Percentiles rank a stretch among this genome's conserved stretches.
Conservation (phyloP, 2,797 vertebrate species). For the Poliocrania exsul region DNA sequence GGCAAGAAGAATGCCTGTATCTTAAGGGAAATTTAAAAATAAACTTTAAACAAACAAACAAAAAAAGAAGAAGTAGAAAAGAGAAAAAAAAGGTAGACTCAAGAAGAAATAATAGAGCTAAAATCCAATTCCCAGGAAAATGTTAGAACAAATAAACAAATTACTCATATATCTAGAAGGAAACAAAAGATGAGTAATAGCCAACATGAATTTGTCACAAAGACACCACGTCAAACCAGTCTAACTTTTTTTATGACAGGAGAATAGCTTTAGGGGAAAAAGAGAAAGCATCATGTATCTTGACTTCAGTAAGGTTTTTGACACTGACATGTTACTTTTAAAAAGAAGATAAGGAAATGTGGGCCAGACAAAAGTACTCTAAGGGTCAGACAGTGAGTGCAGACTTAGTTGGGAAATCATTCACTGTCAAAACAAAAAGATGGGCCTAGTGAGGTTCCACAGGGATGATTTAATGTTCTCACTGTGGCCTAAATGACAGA, state of each 20-base stretch:
- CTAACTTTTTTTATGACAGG: not conserved
- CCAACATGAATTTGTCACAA: not conserved
- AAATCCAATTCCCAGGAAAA: not conserved
- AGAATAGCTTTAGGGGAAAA: constrained; percentile 7
- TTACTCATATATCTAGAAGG: not conserved
- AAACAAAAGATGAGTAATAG: not conserved
- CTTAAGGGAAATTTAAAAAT: not conserved
- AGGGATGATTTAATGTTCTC: not conserved
- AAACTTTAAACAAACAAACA: too few species aligned
- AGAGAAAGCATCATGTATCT: not conserved
- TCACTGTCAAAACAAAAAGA: constrained; percentile 8
- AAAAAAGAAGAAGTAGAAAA: too few species aligned
- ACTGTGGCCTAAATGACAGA: not conserved
- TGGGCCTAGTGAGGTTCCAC: not conserved
- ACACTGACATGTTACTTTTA: not conserved
- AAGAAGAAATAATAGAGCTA: not conserved
- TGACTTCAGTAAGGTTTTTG: constrained; percentile 14
- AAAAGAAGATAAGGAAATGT: constrained; percentile 14
- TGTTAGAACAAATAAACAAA: not conserved
- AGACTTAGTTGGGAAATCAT: not conserved
- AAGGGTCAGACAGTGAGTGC: not conserved
- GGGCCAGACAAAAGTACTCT: not conserved
- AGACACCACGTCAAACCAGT: not conserved
- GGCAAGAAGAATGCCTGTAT: not conserved
- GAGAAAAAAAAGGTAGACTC: not conserved